Base-by-base conservation (phyloP, 2,113 vertebrate species). In the Neomonachus schauinslandi region DNA sequence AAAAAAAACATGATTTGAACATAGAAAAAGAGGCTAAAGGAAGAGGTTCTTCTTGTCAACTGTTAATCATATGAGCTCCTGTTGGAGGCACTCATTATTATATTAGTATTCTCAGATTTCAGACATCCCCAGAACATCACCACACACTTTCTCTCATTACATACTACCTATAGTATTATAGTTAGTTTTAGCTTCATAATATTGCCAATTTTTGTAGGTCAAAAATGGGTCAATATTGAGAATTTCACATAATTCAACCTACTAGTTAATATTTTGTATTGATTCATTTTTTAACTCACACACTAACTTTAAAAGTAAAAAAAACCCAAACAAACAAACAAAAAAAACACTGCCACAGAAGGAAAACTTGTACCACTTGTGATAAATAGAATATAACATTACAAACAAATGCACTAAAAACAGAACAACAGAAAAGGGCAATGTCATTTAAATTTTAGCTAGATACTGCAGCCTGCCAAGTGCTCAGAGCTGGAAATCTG, bases 331-430 rank as follows among this genome's bases (percentile, higher is more conserved):
- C 46, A 46, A 46, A 7, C 46, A 46, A 46, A 46, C 5, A 24
- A 46, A 59, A 9, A 42, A 28, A 76, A 51, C 24, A n/a, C 19
- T 82, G 82, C 0, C 36, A 65, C 7, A 51, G 85, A 96, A 97
- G 53, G 36, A 72, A 85, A 91, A 59, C 14, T n/a, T 91, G 2
- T 51, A 53, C 16, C 21, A 59, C 13, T 61, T 82, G 19, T 82
- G 39, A 82, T 91, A 93, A 94, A 91, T n/a, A 57, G 55, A 95
- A 94, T 80, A 74, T 33, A 87, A 74, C 12, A 53, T 80, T 49
- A 86, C 33, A 94, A 69, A 39, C 33, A 86, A 89, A 91, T 79
- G 36, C 19, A 86, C 86, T 74, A 65, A 87, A 93, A 72, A 21
- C 55, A 51, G 71, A 93, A 55, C 13, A 85, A 28, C 33, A 76